A percentile compares a stretch with the other conserved stretches of the same genome.
Evolutionary conservation across 2,888 invertebrate species (phyloP).

Genomic region (Harmothoe impar): DNA sequence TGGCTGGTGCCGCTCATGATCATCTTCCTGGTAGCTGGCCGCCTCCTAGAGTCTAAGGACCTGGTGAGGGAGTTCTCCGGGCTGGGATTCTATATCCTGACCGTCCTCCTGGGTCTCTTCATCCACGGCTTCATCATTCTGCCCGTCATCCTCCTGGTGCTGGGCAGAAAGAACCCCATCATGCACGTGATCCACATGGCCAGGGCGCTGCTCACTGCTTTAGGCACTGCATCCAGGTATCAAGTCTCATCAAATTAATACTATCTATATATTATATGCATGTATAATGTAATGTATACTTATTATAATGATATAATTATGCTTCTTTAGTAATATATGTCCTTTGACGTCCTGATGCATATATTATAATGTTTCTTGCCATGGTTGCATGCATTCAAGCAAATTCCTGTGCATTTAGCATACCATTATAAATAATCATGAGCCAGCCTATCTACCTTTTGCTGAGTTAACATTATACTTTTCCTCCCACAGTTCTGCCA

Average conservation of each 20-base stretch:
- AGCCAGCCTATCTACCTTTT: not conserved
- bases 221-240: conserved; percentile 95
- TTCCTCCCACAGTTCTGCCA: conserved; percentile 88
- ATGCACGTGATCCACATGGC: conserved; percentile 92
- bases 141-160: conserved; percentile 92
- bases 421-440: too few species aligned
- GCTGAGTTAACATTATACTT: not conserved
- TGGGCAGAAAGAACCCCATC: conserved; percentile 92
- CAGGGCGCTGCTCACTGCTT: conserved; percentile 93
- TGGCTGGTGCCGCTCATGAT: conserved; percentile 81
- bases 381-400: too few species aligned
- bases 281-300: not conserved
- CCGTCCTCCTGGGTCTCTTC: conserved; percentile 91
- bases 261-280: not conserved
- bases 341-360: too few species aligned
- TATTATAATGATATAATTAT: too few species aligned
- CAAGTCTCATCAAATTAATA: too few species aligned
- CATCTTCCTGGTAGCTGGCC: conserved; percentile 87
- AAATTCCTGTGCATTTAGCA: too few species aligned
- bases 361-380: too few species aligned
- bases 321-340: too few species aligned
- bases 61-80: conserved; percentile 86
- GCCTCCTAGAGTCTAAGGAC: conserved; percentile 89
- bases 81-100: conserved; percentile 87
- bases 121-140: conserved; percentile 93